phyloP scores from a whole-genome alignment of 2,113 vertebrate species.

The Corythornis cristatus region DNA sequence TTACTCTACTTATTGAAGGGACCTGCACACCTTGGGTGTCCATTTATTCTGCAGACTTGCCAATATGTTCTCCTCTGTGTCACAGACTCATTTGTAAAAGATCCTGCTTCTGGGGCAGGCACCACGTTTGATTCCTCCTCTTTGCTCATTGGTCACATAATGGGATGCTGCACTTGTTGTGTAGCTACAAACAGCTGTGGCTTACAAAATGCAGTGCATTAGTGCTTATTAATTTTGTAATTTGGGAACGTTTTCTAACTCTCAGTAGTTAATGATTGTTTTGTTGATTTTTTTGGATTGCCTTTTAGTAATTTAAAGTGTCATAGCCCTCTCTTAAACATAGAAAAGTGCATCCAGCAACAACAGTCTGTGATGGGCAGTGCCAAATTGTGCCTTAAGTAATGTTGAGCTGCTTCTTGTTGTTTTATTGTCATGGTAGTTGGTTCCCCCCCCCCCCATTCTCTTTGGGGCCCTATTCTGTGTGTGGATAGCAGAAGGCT shows the following conservation, averaged over 20 bases:
- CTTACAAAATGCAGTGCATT: slow-evolving; percentile 8
- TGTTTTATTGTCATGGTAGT: background rate
- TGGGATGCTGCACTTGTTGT: slow-evolving; percentile 7
- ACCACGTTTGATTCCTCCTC: background rate
- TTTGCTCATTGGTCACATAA: slow-evolving; percentile 47
- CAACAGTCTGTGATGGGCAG: background rate
- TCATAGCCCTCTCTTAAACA: background rate
- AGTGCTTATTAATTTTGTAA: slow-evolving; percentile 48
- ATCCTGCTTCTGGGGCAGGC: background rate
- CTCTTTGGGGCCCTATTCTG: background rate
- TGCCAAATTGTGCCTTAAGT: background rate
- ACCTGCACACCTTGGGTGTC: background rate
- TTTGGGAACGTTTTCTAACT: slow-evolving; percentile 47
- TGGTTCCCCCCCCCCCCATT: background rate
- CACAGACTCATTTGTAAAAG: background rate
- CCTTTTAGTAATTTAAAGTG: slow-evolving; percentile 23
- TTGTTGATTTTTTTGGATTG: slow-evolving; percentile 15
- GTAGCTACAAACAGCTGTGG: background rate
- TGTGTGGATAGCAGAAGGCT: background rate
- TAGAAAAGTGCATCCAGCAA: background rate
- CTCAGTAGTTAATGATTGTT: slow-evolving; percentile 20
- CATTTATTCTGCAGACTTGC: background rate
- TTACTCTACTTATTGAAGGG: background rate
- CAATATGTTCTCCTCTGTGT: background rate
- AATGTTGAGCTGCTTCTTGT: background rate